Base-by-base conservation (phyloP, 2,797 vertebrate genomes). In the Pteropus rufus region DNA sequence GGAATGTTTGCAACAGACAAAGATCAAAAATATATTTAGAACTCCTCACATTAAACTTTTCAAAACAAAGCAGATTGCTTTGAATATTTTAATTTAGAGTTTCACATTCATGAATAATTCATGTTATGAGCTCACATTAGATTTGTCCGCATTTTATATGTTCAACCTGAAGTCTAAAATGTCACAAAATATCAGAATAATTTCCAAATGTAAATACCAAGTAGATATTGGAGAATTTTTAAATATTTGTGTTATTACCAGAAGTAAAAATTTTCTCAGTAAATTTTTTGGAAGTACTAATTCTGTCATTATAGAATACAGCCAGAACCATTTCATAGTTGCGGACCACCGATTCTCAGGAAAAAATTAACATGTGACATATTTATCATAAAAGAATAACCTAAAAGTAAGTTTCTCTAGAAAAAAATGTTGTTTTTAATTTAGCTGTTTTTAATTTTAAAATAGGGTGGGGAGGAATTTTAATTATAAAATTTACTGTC, bases 381-480 rank as follows among this genome's bases (percentile, higher is more conserved):
- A 89, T 75, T 75, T 95, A 60, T 80, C 46, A 65, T 76, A 29
- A 23, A 58, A 91, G 69, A 86, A 72, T 67, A 77, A 54, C 60
- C 69, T 83, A 49, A 76, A 86, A 90, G 4, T 73, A 34, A 60
- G 5, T 82, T 75, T 90, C 39, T 73, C 3, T 36, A 77, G 24
- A 18, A 81, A 77, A 72, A 89, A 76, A 46, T 14, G 5, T 10
- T n/a, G 49, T 75, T 84, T 89, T 60, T 60, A 36, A 67, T 93
- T 23, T 72, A 49, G 24, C 73, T 84, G 24, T 49, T 92, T 96
- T 80, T 15, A 62, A 73, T 94, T 97, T 94, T 81, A 84, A 89
- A 89, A 82, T 89, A 58, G 44, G 3, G 0, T 60, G 0, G 4
- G 4, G 10, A 0, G 24, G 31, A 79, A 75, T 96, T 83, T 46